Evolutionary conservation across 2,888 invertebrate species (phyloP), one percentile per base, ranked within the genome.

Genomic region (Agonopterix subpropinquella): DNA sequence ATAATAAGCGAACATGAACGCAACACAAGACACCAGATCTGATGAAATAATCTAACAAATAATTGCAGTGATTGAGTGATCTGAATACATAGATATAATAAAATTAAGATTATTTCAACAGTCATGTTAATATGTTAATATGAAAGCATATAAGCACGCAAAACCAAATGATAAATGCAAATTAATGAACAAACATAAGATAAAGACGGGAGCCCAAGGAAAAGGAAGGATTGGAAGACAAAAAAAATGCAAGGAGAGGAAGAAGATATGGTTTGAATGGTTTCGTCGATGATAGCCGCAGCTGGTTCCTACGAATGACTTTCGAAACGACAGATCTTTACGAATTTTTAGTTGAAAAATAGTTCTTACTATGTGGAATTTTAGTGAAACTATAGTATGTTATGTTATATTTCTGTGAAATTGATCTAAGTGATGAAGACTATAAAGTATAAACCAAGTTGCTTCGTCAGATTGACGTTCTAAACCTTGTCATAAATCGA

Each of bases 261-360:
- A 58, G 61, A 70, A 67, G 68, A 63, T 70, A 73, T 61, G 75
- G 84, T 75, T 71, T 79, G 73, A 70, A 73, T 61, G 75, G 84
- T 75, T 71, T 79, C 73, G 75, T 82, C 80, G 85, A 86, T 84
- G 84, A 84, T 82, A 86, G 86, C 86, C 86, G 85, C 85, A 80
- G 83, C 82, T 85, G 82, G 80, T 82, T 77, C 83, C 82, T 83
- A 79, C 59, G 56, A 63, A 70, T 73, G 67, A 70, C 67, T 64
- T 65, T 65, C 57, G 57, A 64, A 51, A 61, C 55, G 59, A 65
- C 55, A 61, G 57, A 65, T 64, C 52, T 52, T 50, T n/a, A 39
- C 10, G 11, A 10, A 39, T n/a, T 39, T 4, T 39, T n/a, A 39
- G 11, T 10, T 39, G 4, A 39, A 10, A 39, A n/a, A 39, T 4